Evolutionary conservation across 2,113 vertebrate genomes (phyloP), one percentile per base, ranked within the genome.

Genomic region (Eleginops maclovinus): DNA sequence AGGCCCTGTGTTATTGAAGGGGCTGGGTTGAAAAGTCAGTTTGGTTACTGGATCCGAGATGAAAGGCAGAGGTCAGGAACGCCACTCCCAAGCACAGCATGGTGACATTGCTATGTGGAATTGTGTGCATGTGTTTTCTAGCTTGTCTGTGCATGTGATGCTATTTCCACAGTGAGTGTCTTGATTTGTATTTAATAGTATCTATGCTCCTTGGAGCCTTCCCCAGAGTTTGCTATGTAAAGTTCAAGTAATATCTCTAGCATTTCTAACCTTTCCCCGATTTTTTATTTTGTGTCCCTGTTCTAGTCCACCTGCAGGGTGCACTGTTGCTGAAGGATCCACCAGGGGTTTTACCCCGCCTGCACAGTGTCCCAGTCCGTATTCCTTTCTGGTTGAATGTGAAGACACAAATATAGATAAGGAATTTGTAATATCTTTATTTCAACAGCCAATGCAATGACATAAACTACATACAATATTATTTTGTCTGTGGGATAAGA

Each of bases 281-380:
- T n/a, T 26, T 22, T 84, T n/a, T 9, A 41, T 53, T 71, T 59
- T 9, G 67, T 74, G 60, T 58, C 59, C 49, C 71, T 75, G 77
- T 75, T 81, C 61, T 43, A 31, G 68, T 70, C 79, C 58, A 67
- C 90, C 93, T 93, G 84, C 60, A 92, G 92, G 89, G 90, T 82
- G 90, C 83, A 79, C 87, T 93, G 83, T 91, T 93, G 89, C 77
- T 78, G 72, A 89, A 89, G 83, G 75, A 85, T 86, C 54, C 55
- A 75, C 40, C n/a, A 19, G 53, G 72, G 70, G 22, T 63, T 86
- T 83, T 75, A 75, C 61, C 82, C 72, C 22, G 36, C 22, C 67
- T 87, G 79, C 64, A 88, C 63, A 36, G 14, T 70, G 44, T 71
- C 51, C 63, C 62, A 66, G 62, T 60, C 58, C 51, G 59, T 31